Evolutionary conservation across 2,113 vertebrate species (phyloP).

Genomic region (Barnardius zonarius): DNA sequence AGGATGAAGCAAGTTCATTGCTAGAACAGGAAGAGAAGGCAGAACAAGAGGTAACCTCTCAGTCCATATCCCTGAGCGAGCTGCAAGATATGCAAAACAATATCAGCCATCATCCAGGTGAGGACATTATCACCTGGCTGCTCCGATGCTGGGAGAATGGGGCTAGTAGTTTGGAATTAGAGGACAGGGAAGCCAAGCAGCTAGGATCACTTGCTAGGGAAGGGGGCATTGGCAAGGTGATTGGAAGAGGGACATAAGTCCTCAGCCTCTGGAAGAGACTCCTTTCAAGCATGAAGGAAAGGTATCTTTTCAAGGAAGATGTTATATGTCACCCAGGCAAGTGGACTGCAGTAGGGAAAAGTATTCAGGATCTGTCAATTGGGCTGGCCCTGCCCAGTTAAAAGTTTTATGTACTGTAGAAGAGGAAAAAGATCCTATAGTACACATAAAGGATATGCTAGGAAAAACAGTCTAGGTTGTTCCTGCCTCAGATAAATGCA

Average conservation of each 20-base stretch:
- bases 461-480: neutral
- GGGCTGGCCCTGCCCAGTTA: neutral
- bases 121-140: neutral
- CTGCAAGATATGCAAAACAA: neutral
- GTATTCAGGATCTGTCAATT: neutral
- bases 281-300: neutral
- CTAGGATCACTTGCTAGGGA: neutral
- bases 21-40: neutral
- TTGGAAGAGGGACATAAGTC: neutral
- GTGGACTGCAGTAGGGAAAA: neutral
- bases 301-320: neutral
- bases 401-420: neutral
- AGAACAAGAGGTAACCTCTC: neutral
- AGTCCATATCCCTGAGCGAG: neutral
- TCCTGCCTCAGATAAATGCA: neutral
- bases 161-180: neutral
- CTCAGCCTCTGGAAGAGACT: neutral
- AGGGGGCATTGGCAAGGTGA: neutral
- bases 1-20: neutral
- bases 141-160: neutral
- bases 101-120: neutral
- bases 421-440: neutral
- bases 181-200: neutral
- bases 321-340: neutral
- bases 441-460: neutral